Percentiles rank a stretch among this genome's conserved stretches.
phyloP scores from a whole-genome alignment of 2,888 invertebrate species.

The Pammene fasciana region DNA sequence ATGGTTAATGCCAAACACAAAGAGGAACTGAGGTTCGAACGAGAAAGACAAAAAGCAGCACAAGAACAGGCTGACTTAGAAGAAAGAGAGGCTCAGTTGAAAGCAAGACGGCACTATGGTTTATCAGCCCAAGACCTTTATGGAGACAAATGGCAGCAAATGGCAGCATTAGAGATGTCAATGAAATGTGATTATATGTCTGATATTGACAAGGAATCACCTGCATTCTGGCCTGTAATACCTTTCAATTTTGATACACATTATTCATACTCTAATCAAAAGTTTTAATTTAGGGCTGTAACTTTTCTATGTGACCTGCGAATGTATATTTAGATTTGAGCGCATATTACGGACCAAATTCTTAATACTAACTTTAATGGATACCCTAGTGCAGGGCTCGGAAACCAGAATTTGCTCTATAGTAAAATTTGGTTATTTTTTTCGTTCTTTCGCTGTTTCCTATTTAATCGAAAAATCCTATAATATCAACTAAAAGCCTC shows the following conservation, averaged over 20 bases:
- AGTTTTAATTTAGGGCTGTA: background rate
- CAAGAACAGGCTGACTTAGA: constrained; percentile 38
- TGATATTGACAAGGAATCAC: constrained; percentile 83
- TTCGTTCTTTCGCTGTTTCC: too few relatives aligned
- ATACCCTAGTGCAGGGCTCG: too few relatives aligned
- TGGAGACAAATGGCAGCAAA: constrained; percentile 85
- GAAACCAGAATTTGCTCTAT: too few relatives aligned
- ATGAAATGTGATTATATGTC: constrained; percentile 86
- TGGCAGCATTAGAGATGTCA: constrained; percentile 89
- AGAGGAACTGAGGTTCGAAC: constrained; percentile 64
- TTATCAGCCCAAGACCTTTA: constrained; percentile 74
- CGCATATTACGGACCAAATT: too few relatives aligned
- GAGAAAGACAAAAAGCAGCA: constrained; percentile 55
- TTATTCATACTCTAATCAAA: constrained; percentile 17
- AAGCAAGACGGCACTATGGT: constrained; percentile 45
- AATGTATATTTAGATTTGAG: too few relatives aligned
- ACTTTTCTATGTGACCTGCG: too few relatives aligned
- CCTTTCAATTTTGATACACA: constrained; percentile 80
- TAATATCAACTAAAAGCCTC: too few relatives aligned
- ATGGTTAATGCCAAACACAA: constrained; percentile 83
- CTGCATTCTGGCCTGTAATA: constrained; percentile 88
- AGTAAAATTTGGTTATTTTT: too few relatives aligned
- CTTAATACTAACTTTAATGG: too few relatives aligned
- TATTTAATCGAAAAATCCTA: too few relatives aligned
- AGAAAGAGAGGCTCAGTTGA: constrained; percentile 61